These are phyloP conservation scores for Micromesistius poutassou DNA, from an alignment of 2,797 vertebrate genomes.

Conservation along the genomic window DNA sequence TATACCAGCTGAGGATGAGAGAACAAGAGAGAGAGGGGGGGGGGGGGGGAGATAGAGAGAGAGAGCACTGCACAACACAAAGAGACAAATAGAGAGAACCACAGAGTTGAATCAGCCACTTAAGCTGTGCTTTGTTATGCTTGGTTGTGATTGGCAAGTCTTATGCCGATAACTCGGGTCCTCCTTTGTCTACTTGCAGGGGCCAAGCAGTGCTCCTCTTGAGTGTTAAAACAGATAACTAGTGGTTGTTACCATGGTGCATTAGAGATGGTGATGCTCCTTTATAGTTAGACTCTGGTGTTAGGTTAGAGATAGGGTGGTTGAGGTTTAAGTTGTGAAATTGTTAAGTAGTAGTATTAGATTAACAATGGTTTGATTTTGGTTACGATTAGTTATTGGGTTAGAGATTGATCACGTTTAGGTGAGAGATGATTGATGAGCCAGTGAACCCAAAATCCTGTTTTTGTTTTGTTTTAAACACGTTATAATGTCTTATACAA, in stretches of 20 bases:
- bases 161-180: not conserved
- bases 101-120: constrained; percentile 5
- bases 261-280: not conserved
- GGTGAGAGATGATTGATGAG: too few species aligned
- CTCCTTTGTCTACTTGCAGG: not conserved
- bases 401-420: not conserved
- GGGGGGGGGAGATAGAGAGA: not conserved
- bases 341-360: not conserved
- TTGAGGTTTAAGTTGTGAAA: too few species aligned
- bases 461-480: not conserved
- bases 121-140: constrained; percentile 3
- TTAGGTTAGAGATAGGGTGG: not conserved
- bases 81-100: not conserved
- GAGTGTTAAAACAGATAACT: not conserved
- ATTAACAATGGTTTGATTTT: not conserved
- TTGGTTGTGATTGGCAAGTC: not conserved
- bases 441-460: not conserved
- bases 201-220: not conserved
- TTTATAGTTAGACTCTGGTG: not conserved
- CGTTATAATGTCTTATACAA: not conserved
- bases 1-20: not conserved
- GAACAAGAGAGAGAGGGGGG: not conserved
- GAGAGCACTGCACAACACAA: not conserved
- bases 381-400: not conserved
- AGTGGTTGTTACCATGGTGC: constrained; percentile 1